Conservation (phyloP, 2,888 invertebrate genomes). For the Mimas tiliae region DNA sequence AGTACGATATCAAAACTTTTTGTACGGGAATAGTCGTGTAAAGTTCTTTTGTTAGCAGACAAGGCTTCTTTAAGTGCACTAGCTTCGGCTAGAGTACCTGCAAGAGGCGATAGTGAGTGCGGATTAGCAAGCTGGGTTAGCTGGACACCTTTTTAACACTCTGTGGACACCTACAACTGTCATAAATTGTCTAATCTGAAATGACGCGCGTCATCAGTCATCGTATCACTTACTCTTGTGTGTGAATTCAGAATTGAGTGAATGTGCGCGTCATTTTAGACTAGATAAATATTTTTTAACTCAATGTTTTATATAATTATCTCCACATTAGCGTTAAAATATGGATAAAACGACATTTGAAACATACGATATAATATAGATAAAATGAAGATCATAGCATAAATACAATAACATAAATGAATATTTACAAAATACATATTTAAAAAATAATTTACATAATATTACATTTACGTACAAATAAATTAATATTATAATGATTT, state of each 20-base stretch:
- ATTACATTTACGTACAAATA: too few species aligned
- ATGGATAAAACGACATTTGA: too few species aligned
- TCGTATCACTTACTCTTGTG: not conserved
- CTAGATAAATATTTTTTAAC: too few species aligned
- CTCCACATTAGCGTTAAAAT: not conserved
- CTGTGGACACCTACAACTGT: not conserved
- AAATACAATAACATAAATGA: too few species aligned
- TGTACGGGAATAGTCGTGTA: constrained; percentile 64
- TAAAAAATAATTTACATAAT: too few species aligned
- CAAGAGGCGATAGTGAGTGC: constrained; percentile 29
- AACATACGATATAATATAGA: too few species aligned
- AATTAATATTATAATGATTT: too few species aligned
- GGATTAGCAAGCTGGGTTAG: constrained; percentile 45
- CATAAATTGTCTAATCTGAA: not conserved
- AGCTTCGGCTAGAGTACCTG: constrained; percentile 40
- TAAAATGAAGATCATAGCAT: too few species aligned
- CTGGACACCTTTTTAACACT: not conserved
- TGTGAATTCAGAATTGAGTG: not conserved
- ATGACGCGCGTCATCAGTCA: not conserved
- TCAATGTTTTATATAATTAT: not conserved
- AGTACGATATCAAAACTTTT: constrained; percentile 61
- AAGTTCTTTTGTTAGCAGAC: constrained; percentile 55
- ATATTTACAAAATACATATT: too few species aligned
- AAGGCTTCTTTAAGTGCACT: constrained; percentile 44
- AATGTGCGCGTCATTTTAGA: too few species aligned